phyloP scores from a whole-genome alignment of 1,140 invertebrate species.

The Berghia stephanieae region DNA sequence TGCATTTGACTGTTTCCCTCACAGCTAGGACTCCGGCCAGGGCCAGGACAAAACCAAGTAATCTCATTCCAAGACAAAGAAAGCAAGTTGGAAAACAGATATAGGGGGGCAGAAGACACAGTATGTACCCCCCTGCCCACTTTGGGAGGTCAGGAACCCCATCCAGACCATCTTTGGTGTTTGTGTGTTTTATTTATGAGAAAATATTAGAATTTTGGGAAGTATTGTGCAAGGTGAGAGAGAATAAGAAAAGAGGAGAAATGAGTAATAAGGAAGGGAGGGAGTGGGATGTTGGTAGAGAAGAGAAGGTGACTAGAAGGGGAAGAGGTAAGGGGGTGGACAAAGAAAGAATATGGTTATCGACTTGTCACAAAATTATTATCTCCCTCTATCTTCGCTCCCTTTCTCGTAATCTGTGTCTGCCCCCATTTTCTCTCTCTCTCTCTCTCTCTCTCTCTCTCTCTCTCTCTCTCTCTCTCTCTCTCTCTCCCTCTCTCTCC shows the following conservation, averaged over 20 bases:
- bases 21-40: too few relatives aligned
- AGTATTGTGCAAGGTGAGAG: too few relatives aligned
- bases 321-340: not conserved
- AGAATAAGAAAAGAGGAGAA: constrained; percentile 2
- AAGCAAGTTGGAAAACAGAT: too few relatives aligned
- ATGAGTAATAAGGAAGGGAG: not conserved
- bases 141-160: too few relatives aligned
- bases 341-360: not conserved
- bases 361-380: not conserved
- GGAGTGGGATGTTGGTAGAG: not conserved
- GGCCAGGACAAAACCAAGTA: too few relatives aligned
- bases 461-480: not conserved
- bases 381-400: constrained; percentile 2
- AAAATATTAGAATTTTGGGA: too few relatives aligned
- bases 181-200: too few relatives aligned
- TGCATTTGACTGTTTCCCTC: too few relatives aligned
- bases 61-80: too few relatives aligned
- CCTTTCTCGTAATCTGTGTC: not conserved
- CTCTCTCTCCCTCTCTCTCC: not conserved
- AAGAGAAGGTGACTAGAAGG: not conserved
- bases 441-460: constrained; percentile 8
- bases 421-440: constrained; percentile 6
- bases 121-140: too few relatives aligned
- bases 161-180: too few relatives aligned
- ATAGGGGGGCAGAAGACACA: too few relatives aligned